Percentiles rank a stretch among this genome's conserved stretches.
Conservation (phyloP, 92 coral and sea anemone genomes). For the Pocillopora meandrina region DNA sequence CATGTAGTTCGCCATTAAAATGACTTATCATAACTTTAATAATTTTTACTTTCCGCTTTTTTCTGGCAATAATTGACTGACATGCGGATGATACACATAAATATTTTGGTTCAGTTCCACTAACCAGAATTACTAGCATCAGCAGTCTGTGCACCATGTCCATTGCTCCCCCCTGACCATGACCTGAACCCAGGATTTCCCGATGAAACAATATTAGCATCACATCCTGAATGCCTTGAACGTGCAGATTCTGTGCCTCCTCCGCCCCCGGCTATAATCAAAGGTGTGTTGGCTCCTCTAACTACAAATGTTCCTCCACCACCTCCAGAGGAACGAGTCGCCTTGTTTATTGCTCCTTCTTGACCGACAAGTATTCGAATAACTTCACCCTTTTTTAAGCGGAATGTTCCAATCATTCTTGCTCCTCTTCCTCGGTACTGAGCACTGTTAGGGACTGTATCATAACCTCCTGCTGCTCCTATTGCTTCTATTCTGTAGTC, state of each 20-base stretch:
- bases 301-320: not conserved
- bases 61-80: too few species aligned
- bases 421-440: constrained; percentile 5
- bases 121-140: not conserved
- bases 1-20: too few species aligned
- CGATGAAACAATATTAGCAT: not conserved
- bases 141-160: not conserved
- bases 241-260: not conserved
- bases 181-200: not conserved
- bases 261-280: not conserved
- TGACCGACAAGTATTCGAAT: not conserved
- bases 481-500: not conserved
- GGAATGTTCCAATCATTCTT: not conserved
- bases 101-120: not conserved
- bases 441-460: not conserved
- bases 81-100: not conserved
- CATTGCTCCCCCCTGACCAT: constrained; percentile 9
- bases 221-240: constrained; percentile 1
- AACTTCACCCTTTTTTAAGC: not conserved
- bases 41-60: too few species aligned
- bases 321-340: not conserved
- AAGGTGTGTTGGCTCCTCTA: not conserved
- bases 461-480: constrained; percentile 1
- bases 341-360: not conserved
- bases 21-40: too few species aligned